Base-by-base conservation (phyloP, 1,140 invertebrate species). In the Propsilocerus akamusi region DNA sequence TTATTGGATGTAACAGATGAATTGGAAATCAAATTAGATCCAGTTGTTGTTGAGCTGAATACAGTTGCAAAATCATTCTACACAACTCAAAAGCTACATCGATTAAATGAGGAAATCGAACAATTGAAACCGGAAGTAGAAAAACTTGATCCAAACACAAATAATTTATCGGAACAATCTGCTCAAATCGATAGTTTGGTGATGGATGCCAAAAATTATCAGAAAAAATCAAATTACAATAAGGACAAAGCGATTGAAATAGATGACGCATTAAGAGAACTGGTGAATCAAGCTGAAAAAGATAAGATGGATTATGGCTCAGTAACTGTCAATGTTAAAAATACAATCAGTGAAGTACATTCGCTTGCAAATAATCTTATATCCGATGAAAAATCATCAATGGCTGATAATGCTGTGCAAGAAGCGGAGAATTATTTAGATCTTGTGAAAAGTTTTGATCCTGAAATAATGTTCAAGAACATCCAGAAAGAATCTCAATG, bases 1-100 rank as follows among this genome's bases (percentile, higher is more conserved):
- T 70, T 97, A 3, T 61, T 97, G 2, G 84, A 96, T 66, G 82
- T 84, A 0, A 84, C 90, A 0, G 88, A 95, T 59, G 66, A 74
- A n/a, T 59, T 96, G 14, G 63, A 73, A 12, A 55, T 59, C 10
- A 54, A 75, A 7, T 74, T 88, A 20, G 68, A 76, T 46, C 78
- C 81, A 0, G 69, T 85, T 5, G 71, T 77, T 12, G 53, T 63
- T 1, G 80, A 90, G 50, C 83, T 90, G 57, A 69, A 78, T 56
- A 81, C 80, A 61, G 68, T 68, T 25, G 52, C 58, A 2, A 72
- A 81, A 24, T 80, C 81, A 25, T 84, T 83, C 56, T 88, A 86
- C 53, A 87, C 86, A 0, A 73, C 78, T 51, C 80, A 82, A 54
- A 72, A 82, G 48, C 63, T 92, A 1, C 72, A 75, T 25, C 79